Percentiles rank a stretch among this genome's conserved stretches.
phyloP scores from a whole-genome alignment of 2,888 invertebrate species.

The Watsonalla cultraria region DNA sequence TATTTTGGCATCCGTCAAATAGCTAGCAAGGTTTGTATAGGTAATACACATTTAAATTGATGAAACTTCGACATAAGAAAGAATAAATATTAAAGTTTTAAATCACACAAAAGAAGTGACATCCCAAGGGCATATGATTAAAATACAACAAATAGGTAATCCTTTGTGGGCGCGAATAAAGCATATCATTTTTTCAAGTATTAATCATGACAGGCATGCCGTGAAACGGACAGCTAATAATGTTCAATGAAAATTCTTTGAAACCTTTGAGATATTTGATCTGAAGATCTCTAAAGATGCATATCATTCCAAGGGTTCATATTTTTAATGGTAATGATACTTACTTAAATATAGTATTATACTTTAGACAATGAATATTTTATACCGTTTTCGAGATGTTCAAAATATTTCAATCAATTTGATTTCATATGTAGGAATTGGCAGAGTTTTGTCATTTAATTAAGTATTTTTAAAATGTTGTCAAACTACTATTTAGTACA shows the following conservation, averaged over 20 bases:
- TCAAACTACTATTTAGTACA: too few relatives aligned
- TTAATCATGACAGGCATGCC: conserved; percentile 31
- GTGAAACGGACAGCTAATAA: conserved; percentile 22
- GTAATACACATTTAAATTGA: too few relatives aligned
- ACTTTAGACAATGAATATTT: conserved; percentile 4
- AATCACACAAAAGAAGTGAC: too few relatives aligned
- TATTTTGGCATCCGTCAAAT: too few relatives aligned
- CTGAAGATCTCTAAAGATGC: conserved; percentile 24
- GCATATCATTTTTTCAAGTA: conserved; percentile 10
- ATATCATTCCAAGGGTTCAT: conserved; percentile 24
- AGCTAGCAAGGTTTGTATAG: too few relatives aligned
- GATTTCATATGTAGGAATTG: too few relatives aligned
- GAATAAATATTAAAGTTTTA: too few relatives aligned
- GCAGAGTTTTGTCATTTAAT: too few relatives aligned
- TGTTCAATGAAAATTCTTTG: conserved; percentile 5
- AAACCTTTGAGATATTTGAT: conserved; percentile 17
- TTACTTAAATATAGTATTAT: neutral
- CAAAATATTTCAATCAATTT: too few relatives aligned
- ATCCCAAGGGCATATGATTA: conserved; percentile 4
- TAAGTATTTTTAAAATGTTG: too few relatives aligned
- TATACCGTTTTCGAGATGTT: conserved; percentile 9
- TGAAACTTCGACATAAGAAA: too few relatives aligned
- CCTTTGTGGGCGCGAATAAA: neutral
- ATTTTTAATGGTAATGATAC: conserved; percentile 9
- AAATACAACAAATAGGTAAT: neutral